Base-by-base conservation (phyloP, 2,113 vertebrate species). In the Chloropsis hardwickii region DNA sequence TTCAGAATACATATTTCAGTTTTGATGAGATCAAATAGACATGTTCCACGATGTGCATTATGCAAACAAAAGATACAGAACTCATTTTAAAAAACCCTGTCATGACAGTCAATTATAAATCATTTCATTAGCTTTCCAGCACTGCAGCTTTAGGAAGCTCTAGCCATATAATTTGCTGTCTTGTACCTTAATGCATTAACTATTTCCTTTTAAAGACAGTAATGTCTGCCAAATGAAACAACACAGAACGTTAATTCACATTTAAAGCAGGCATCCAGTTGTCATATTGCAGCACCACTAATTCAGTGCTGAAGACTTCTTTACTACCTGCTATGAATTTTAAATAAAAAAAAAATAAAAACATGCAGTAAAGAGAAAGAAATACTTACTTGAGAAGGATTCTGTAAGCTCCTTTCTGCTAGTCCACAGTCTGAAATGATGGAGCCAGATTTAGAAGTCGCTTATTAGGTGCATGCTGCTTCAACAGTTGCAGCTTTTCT, bases 381-480 rank as follows among this genome's bases (percentile, higher is more conserved):
- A 91, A n/a, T 90, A 97, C 96, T 97, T 88, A 97, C 96, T 95
- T 92, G 70, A 92, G 86, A 83, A 88, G 56, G 94, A 87, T 88
- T 81, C 92, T 86, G 95, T 73, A 88, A 77, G 83, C 93, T 92
- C 84, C 66, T 67, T 86, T 95, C 87, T 83, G 78, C 91, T 96
- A 89, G 79, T 96, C 94, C 90, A 92, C 91, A 94, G 93, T 42
- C 79, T 82, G 90, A 91, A 96, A 94, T 74, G 81, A 92, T 89
- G 85, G 74, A 95, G 93, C 81, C 84, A 91, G 95, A 95, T 94
- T 95, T 95, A 96, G 88, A 95, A 97, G 81, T 91, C 93, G 92
- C 81, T 95, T 93, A 96, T 97, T 96, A 97, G 94, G 85, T 95
- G 88, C 94, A 90, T 91, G 77, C 92, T 90, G 96, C 78, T 97